Evolutionary conservation across 2,113 vertebrate genomes (phyloP).

Genomic region (Morone chrysops): DNA sequence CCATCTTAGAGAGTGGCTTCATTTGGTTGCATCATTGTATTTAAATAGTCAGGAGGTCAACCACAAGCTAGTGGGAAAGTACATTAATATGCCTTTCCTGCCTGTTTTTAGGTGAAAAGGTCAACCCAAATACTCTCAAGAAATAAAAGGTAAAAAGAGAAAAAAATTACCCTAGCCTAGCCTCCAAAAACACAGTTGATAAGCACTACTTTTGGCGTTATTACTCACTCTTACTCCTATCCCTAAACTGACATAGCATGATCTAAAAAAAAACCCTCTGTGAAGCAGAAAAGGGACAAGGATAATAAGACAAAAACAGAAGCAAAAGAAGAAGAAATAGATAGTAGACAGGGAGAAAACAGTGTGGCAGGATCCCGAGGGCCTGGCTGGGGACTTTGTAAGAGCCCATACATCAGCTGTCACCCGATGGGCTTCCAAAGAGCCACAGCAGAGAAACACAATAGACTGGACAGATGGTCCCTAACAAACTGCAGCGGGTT

Average conservation of each 20-base stretch:
- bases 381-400: slow-evolving; percentile 82
- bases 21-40: neutral
- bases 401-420: slow-evolving; percentile 90
- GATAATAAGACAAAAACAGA: slow-evolving; percentile 23
- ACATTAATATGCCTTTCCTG: neutral
- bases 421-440: slow-evolving; percentile 80
- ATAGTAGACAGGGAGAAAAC: slow-evolving; percentile 65
- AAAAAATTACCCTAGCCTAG: neutral
- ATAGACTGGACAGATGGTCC: slow-evolving; percentile 92
- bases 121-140: neutral
- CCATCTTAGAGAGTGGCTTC: neutral
- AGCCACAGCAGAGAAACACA: slow-evolving; percentile 83
- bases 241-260: slow-evolving; percentile 66
- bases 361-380: slow-evolving; percentile 81
- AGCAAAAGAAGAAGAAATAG: slow-evolving; percentile 33
- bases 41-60: neutral
- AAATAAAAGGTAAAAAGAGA: neutral
- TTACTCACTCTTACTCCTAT: slow-evolving; percentile 11
- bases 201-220: neutral
- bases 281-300: slow-evolving; percentile 28
- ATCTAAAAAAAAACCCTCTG: slow-evolving; percentile 78
- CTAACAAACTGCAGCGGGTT: slow-evolving; percentile 86
- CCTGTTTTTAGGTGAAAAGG: neutral
- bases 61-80: neutral
- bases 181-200: neutral